Percentiles rank a stretch among this genome's conserved stretches.
Evolutionary conservation across 2,113 vertebrate species (phyloP).

Genomic region (Poecile atricapillus): DNA sequence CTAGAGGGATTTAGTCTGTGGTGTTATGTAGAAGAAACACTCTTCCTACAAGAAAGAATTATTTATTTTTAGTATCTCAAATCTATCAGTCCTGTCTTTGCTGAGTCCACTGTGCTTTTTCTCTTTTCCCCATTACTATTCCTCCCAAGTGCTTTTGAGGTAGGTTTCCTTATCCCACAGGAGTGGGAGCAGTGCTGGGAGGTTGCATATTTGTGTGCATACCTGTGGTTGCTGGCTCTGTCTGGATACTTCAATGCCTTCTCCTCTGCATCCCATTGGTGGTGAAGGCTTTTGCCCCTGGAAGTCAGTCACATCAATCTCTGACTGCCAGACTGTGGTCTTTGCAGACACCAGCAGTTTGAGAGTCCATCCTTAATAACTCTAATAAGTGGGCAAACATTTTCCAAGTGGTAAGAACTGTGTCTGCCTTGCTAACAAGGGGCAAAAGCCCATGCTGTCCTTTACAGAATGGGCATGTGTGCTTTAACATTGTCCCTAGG

Average conservation of each 20-base stretch:
- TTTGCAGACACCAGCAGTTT: background rate
- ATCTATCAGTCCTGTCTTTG: background rate
- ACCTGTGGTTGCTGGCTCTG: background rate
- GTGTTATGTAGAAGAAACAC: background rate
- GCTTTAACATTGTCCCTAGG: background rate
- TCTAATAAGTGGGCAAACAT: background rate
- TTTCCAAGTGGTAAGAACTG: background rate
- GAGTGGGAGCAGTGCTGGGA: background rate
- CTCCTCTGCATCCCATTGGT: background rate
- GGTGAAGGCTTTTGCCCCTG: background rate
- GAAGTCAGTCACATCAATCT: background rate
- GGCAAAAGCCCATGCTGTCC: background rate
- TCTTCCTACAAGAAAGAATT: background rate
- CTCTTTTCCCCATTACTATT: background rate
- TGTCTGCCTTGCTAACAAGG: background rate
- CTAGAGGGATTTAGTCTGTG: conserved; percentile 28
- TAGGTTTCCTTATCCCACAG: background rate
- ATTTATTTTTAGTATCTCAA: background rate
- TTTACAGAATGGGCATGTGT: background rate
- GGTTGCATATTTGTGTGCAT: background rate
- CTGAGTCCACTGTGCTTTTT: background rate
- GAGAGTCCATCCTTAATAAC: background rate
- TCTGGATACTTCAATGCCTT: fast-evolving
- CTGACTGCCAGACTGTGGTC: background rate
- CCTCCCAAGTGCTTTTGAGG: background rate